Evolutionary conservation across 2,797 vertebrate species (phyloP), one percentile per base, ranked within the genome.

Genomic region (Neosilurus mollespiculum): DNA sequence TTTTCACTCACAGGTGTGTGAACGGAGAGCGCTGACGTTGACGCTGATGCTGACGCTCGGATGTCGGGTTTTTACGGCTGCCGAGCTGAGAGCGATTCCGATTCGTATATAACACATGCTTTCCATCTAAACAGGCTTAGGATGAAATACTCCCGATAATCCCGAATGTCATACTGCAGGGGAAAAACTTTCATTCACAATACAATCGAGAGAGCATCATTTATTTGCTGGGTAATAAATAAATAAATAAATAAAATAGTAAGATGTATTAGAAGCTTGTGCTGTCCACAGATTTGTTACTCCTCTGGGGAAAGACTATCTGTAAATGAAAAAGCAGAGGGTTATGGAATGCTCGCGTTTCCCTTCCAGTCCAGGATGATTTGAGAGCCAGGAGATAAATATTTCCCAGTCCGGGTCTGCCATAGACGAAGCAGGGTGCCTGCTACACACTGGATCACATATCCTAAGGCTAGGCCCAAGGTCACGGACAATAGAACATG

Each of bases 381-480:
- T 78, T 54, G 65, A 34, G 61, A 78, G 65, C 75, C 53, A 85
- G 59, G 76, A 85, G 51, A 83, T 80, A 26, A 83, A 86, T 85
- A 69, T 83, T 66, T 65, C 37, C 26, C 65, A 81, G 69, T 59
- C 71, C 58, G 37, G 67, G n/a, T 83, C 30, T 78, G 76, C 85
- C 83, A 71, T 34, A 82, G 67, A 67, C 78, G 69, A 83, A 80
- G 72, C 84, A 61, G 76, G 56, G 67, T 14, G 58, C n/a, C 56
- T 79, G 84, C 87, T 88, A 89, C 89, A 91, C 62, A 78, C 65
- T 58, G 85, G 88, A 91, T 91, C 87, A 72, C 85, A 87, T 91
- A 88, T 86, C 90, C 81, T 58, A 67, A 81, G 81, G 80, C 77
- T 51, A 78, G 84, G 59, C 83, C 87, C 65, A 61, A 82, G 89